Evolutionary conservation across 1,140 invertebrate species (phyloP), one percentile per base, ranked within the genome.

Genomic region (Tigriopus japonicus): DNA sequence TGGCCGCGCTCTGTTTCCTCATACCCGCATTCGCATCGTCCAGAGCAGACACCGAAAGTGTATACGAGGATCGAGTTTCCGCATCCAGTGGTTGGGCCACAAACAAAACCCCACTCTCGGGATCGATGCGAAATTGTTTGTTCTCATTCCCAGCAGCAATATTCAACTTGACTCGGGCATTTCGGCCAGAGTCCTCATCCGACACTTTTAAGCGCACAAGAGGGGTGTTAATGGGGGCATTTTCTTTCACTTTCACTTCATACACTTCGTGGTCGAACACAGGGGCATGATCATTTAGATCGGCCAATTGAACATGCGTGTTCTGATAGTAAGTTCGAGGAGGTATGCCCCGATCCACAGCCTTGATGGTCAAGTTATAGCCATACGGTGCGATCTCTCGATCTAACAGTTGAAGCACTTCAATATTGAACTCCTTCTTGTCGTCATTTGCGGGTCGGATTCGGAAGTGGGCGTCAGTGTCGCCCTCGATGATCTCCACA

Each of bases 101-200:
- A 66, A 88, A 90, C 0, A 96, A 70, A 75, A 95, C 84, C 0
- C 91, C 92, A 0, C 87, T 89, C 64, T 85, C 81, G 0, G 85
- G 80, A 70, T 92, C 87, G 10, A 96, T 81, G 42, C 78, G 73
- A 69, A 96, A 96, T 66, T 90, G 85, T 0, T 82, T 80, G 35
- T 86, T 85, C 66, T 89, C 84, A 71, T 96, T 94, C 0, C 92
- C 90, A 13, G 84, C 86, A 5, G 91, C 87, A 59, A 97, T 92
- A 71, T 86, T 85, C 53, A 92, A 79, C 62, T 81, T 83, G 0
- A 93, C 85, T 66, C 84, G 73, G 0, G 85, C 86, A 69, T 89
- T 89, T 67, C 77, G 79, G 0, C 85, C 87, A 59, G 82, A 77
- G 68, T 90, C 86, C 0, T 82, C 80, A 68, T 95, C 89, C 9